phyloP scores from a whole-genome alignment of 2,888 invertebrate species.

The Schrankia costaestrigalis region DNA sequence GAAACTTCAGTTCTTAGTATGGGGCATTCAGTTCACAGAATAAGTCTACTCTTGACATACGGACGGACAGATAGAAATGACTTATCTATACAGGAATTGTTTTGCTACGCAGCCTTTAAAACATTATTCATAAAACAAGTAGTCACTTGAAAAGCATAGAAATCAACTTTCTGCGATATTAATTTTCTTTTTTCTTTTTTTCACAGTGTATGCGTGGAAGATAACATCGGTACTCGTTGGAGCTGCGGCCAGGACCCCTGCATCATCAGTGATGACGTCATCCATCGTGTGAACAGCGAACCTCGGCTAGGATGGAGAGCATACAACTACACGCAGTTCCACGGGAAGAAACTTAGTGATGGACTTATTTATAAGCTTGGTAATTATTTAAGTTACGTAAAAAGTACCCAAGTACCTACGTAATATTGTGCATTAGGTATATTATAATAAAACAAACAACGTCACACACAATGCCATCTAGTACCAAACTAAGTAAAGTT shows the following conservation, averaged over 20 bases:
- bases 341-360: slow-evolving; percentile 89
- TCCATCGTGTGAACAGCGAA: slow-evolving; percentile 83
- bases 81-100: not conserved
- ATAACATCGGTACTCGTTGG: slow-evolving; percentile 57
- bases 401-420: too few relatives aligned
- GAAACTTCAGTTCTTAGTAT: too few relatives aligned
- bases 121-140: not conserved
- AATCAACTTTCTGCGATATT: not conserved
- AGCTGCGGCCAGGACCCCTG: slow-evolving; percentile 87
- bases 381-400: slow-evolving; percentile 38
- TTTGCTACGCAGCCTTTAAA: not conserved
- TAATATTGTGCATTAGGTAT: not conserved
- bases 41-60: too few relatives aligned
- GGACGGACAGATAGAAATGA: not conserved
- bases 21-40: too few relatives aligned
- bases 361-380: slow-evolving; percentile 89
- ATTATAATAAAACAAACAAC: too few relatives aligned
- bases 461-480: too few relatives aligned
- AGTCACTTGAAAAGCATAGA: not conserved
- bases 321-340: slow-evolving; percentile 90
- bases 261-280: slow-evolving; percentile 85
- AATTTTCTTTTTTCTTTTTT: slow-evolving; percentile 12
- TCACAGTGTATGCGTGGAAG: slow-evolving; percentile 78
- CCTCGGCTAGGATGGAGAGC: slow-evolving; percentile 86
- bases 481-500: too few relatives aligned